Percentiles rank a stretch among this genome's conserved stretches.
Evolutionary conservation across 2,797 vertebrate species (phyloP).

Genomic region (Pipistrellus pygmaeus): DNA sequence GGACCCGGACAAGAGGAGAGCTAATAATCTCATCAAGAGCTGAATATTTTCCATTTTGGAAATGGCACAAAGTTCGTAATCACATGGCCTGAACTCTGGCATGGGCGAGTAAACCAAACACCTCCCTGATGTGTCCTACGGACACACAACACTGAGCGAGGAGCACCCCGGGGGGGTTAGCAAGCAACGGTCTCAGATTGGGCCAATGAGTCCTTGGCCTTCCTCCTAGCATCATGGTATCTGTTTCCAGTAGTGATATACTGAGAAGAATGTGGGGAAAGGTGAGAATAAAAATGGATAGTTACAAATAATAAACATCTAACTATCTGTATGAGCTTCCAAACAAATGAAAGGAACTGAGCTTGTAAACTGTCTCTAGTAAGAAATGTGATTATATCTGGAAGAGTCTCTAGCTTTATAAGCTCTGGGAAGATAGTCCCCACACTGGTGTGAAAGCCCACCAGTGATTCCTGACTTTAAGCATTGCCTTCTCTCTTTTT

Average conservation of each 20-base stretch:
- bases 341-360: constrained; percentile 24
- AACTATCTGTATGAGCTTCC: background rate
- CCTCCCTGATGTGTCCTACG: constrained; percentile 35
- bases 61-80: constrained; percentile 63
- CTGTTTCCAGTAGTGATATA: background rate
- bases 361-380: background rate
- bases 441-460: background rate
- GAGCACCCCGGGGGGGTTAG: background rate
- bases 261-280: background rate
- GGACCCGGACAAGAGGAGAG: constrained; percentile 73
- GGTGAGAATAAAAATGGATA: background rate
- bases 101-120: background rate
- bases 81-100: constrained; percentile 38
- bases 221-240: background rate
- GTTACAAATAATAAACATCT: background rate
- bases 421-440: background rate
- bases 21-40: constrained; percentile 78
- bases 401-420: background rate
- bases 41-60: constrained; percentile 71
- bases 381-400: background rate
- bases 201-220: background rate
- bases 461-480: background rate
- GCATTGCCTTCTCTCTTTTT: background rate
- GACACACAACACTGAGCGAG: background rate
- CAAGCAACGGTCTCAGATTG: background rate